Evolutionary conservation across 2,888 invertebrate species (phyloP).

Genomic region (Sinelater perroti): DNA sequence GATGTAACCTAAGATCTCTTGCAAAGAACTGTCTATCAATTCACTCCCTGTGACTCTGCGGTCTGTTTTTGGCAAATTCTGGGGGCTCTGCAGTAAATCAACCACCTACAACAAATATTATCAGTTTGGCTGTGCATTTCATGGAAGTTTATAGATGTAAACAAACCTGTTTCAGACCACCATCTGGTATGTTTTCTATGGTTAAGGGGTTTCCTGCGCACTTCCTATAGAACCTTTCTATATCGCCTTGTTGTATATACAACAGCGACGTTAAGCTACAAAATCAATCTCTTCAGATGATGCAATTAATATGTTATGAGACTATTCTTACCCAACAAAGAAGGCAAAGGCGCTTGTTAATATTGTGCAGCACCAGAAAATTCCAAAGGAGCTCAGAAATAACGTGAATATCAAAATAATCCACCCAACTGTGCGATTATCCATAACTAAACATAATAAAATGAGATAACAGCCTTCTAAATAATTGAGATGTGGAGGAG

Average conservation of each 20-base stretch:
- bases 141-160: no score
- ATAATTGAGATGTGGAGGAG: no score
- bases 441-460: constrained; percentile 33
- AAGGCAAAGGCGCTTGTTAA: constrained; percentile 54
- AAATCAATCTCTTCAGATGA: constrained; percentile 13
- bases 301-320: constrained; percentile 6
- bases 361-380: constrained; percentile 57
- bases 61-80: constrained; percentile 60
- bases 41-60: constrained; percentile 83
- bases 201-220: constrained; percentile 57
- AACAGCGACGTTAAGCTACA: constrained; percentile 56
- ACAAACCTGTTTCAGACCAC: constrained; percentile 54
- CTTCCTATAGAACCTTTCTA: constrained; percentile 56
- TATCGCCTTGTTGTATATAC: constrained; percentile 58
- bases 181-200: constrained; percentile 55
- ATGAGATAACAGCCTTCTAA: not conserved
- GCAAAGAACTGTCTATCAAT: constrained; percentile 85
- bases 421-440: constrained; percentile 53
- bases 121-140: no score
- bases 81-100: constrained; percentile 52
- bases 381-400: constrained; percentile 59
- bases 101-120: constrained; percentile 47
- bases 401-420: constrained; percentile 56
- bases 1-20: constrained; percentile 83
- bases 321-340: constrained; percentile 55